Evolutionary conservation across 2,888 invertebrate species (phyloP).

Genomic region (Cephus nigrinus): DNA sequence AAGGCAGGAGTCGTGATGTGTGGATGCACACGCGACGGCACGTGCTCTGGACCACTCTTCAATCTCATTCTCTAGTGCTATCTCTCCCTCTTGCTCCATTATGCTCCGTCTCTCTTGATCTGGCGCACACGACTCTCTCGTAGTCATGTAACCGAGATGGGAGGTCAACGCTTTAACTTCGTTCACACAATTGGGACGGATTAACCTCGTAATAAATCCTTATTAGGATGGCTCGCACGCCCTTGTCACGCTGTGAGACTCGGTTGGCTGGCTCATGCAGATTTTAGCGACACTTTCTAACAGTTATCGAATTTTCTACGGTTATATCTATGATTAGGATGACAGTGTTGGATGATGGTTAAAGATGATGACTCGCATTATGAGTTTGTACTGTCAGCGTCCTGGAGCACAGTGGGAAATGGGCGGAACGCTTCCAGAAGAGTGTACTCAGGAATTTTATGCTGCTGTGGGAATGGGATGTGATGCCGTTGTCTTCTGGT

Average conservation of each 20-base stretch:
- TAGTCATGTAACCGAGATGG: constrained; percentile 35
- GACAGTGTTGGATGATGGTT: not conserved
- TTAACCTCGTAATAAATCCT: constrained; percentile 60
- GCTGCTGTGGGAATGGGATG: not conserved
- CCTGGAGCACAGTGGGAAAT: not conserved
- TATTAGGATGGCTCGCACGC: not conserved
- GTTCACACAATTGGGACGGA: constrained; percentile 57
- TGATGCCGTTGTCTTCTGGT: no score
- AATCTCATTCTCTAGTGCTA: no score
- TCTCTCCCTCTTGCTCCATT: no score
- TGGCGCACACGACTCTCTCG: constrained; percentile 9
- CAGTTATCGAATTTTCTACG: not conserved
- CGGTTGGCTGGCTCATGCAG: not conserved
- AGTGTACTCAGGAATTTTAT: not conserved
- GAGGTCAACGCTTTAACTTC: constrained; percentile 62
- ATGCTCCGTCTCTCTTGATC: constrained; percentile 19
- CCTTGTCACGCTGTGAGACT: not conserved
- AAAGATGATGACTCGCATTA: not conserved
- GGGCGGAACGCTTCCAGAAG: not conserved
- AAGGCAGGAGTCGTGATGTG: no score
- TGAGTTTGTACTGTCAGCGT: not conserved
- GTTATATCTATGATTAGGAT: not conserved
- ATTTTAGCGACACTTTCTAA: not conserved
- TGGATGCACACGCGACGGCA: no score
- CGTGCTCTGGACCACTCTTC: no score